These are phyloP conservation scores for Dynastes maya DNA, from an alignment of 2,888 invertebrate genomes.

Conservation along the genomic window DNA sequence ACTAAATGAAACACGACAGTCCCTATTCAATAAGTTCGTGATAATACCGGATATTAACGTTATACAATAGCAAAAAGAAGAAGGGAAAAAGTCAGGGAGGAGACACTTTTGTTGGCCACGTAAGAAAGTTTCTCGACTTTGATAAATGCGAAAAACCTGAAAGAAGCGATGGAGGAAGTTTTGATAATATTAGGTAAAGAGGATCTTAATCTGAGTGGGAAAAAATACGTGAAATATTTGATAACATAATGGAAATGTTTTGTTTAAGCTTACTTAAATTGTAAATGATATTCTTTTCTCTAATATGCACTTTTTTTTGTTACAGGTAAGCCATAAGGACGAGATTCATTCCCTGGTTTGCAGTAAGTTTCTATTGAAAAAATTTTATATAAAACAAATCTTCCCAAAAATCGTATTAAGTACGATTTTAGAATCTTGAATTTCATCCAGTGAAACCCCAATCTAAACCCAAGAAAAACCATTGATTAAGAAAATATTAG, in stretches of 20 bases:
- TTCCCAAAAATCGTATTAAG: not conserved
- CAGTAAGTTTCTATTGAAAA: not conserved
- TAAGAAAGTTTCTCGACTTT: not conserved
- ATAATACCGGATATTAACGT: constrained; percentile 28
- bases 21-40: constrained; percentile 4
- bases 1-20: constrained; percentile 3
- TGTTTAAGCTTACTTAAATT: not conserved
- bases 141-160: constrained; percentile 18
- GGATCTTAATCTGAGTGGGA: not conserved
- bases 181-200: not conserved
- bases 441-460: too few relatives aligned
- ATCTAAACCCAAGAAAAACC: too few relatives aligned
- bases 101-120: not conserved
- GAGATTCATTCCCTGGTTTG: not conserved
- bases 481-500: too few relatives aligned
- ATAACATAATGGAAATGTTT: not conserved
- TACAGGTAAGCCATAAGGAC: constrained; percentile 19
- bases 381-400: not conserved
- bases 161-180: not conserved
- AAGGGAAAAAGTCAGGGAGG: not conserved
- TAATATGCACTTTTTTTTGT: constrained; percentile 10
- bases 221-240: not conserved
- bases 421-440: not conserved
- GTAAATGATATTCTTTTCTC: not conserved
- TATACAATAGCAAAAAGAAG: not conserved